Percentiles rank a stretch among this genome's conserved stretches.
phyloP scores from a whole-genome alignment of 2,113 vertebrate species.

The Protobothrops mucrosquamatus region DNA sequence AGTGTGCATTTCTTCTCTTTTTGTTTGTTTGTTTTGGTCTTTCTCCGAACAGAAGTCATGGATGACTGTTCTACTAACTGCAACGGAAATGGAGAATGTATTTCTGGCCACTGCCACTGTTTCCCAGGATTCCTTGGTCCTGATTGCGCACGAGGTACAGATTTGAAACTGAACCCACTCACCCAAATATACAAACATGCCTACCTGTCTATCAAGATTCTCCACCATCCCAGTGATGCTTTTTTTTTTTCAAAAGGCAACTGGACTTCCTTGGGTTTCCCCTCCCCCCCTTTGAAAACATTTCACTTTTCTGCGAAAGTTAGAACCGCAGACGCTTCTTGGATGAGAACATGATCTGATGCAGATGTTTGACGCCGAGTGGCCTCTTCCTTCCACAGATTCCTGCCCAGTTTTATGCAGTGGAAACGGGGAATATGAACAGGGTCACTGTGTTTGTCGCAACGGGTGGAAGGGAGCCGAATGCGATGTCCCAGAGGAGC shows the following conservation, averaged over 20 bases:
- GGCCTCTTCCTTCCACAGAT: constrained; percentile 72
- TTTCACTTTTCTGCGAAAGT: not conserved
- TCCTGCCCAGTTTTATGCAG: constrained; percentile 95
- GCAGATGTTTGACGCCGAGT: constrained; percentile 11
- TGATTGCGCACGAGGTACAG: constrained; percentile 92
- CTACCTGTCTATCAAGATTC: not conserved
- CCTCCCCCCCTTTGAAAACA: not conserved
- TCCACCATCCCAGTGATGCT: not conserved
- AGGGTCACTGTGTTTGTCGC: constrained; percentile 89
- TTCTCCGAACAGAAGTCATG: constrained; percentile 83
- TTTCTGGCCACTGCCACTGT: constrained; percentile 95
- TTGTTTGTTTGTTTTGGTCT: constrained; percentile 43
- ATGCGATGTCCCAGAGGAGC: constrained; percentile 92
- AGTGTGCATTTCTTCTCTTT: constrained; percentile 22
- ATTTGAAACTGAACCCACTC: not conserved
- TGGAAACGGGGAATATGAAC: constrained; percentile 93
- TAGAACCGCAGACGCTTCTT: not conserved
- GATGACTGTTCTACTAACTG: constrained; percentile 95
- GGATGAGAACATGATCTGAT: constrained; percentile 23
- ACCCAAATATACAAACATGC: not conserved
- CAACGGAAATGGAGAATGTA: constrained; percentile 95
- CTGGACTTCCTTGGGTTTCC: not conserved
- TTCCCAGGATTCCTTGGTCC: constrained; percentile 94
- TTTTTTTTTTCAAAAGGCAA: no score
- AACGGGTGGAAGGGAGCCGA: constrained; percentile 93